Evolutionary conservation across 2,888 invertebrate species (phyloP).

Genomic region (Sphaerophoria taeniata): DNA sequence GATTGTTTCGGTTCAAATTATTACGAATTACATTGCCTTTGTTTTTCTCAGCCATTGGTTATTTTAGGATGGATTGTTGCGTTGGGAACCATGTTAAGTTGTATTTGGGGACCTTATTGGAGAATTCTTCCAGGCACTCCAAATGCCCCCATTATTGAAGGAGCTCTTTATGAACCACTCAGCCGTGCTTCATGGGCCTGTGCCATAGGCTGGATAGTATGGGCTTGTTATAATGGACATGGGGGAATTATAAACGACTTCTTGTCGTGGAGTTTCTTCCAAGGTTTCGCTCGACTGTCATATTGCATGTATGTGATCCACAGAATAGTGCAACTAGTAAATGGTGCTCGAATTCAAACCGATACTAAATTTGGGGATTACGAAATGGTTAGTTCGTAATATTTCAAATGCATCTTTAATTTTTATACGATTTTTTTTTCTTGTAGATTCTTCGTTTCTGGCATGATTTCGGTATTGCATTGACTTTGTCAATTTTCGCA

Average conservation of each 20-base stretch:
- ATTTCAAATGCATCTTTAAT: too few species aligned
- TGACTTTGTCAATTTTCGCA: constrained; percentile 81
- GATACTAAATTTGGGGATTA: constrained; percentile 81
- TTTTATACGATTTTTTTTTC: neutral
- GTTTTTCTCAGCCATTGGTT: constrained; percentile 76
- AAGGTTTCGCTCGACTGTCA: constrained; percentile 80
- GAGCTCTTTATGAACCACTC: constrained; percentile 81
- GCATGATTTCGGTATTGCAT: constrained; percentile 82
- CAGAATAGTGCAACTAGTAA: constrained; percentile 80
- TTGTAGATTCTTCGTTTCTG: constrained; percentile 82
- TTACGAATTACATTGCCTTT: neutral
- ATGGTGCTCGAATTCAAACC: constrained; percentile 79
- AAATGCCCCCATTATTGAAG: constrained; percentile 78
- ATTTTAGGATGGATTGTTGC: constrained; percentile 80
- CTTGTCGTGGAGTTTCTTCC: constrained; percentile 81
- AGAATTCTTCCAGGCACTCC: constrained; percentile 78
- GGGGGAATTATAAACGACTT: constrained; percentile 81
- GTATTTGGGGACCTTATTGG: constrained; percentile 81
- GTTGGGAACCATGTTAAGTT: constrained; percentile 78
- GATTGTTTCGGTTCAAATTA: neutral
- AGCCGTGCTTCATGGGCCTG: constrained; percentile 81
- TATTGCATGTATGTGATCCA: constrained; percentile 82
- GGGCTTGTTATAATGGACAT: constrained; percentile 82
- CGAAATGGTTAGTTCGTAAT: constrained; percentile 77
- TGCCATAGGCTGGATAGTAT: constrained; percentile 81